Evolutionary conservation across 92 coral and sea anemone species (phyloP).

Genomic region (Zoanthus sansibaricus): DNA sequence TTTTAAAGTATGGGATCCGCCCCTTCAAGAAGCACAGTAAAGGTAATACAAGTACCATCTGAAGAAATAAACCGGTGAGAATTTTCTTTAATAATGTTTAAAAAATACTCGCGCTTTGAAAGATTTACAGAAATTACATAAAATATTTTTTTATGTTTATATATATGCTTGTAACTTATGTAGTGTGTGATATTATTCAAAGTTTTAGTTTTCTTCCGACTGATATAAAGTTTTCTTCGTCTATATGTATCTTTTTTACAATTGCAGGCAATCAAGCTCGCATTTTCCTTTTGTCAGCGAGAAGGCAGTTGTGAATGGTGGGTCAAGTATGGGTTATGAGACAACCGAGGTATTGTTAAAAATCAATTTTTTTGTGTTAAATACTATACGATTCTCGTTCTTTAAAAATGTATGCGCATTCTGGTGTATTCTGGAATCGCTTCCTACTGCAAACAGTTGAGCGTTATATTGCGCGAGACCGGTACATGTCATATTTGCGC

Average conservation of each 20-base stretch:
- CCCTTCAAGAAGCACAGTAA: slow-evolving; percentile 75
- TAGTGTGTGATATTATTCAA: too few relatives aligned
- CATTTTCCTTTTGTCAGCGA: neutral
- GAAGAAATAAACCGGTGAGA: slow-evolving; percentile 29
- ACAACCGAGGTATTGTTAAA: neutral
- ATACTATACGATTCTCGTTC: too few relatives aligned
- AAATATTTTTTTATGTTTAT: too few relatives aligned
- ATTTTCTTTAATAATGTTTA: neutral
- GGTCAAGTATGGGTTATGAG: neutral
- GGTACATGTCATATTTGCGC: too few relatives aligned
- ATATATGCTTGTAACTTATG: too few relatives aligned
- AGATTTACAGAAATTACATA: neutral
- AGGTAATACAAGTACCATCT: slow-evolving; percentile 65
- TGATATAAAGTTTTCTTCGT: neutral
- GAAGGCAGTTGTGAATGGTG: neutral
- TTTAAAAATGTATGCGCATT: neutral
- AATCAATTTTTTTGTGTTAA: neutral
- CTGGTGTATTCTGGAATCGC: neutral
- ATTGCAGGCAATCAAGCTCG: neutral
- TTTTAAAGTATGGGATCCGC: slow-evolving; percentile 64
- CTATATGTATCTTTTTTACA: neutral
- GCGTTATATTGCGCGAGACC: neutral
- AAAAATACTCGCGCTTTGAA: neutral
- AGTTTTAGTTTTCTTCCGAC: neutral
- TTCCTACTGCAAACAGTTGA: neutral